Conservation (phyloP, 2,797 vertebrate genomes). For the Megaceryle alcyon region DNA sequence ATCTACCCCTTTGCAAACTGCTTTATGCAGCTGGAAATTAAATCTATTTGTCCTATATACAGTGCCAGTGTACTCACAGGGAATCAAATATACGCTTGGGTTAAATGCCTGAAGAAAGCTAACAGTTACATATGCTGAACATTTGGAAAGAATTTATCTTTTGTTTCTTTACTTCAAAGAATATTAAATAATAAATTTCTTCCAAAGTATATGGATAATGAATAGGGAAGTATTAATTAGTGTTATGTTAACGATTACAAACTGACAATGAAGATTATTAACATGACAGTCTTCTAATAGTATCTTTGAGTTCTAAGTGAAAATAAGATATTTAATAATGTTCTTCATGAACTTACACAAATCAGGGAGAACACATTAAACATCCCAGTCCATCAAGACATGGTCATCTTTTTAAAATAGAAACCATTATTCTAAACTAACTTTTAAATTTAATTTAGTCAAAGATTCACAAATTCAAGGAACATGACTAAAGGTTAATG, state of each 20-base stretch:
- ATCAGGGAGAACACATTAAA: constrained; percentile 22
- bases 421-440: neutral
- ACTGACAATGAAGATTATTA: neutral
- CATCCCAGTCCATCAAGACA: neutral
- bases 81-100: neutral
- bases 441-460: neutral
- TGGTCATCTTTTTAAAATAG: neutral
- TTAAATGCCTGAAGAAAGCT: neutral
- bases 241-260: constrained; percentile 43
- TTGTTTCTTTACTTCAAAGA: neutral
- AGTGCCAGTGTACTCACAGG: rapidly evolving
- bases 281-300: neutral
- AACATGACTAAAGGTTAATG: neutral
- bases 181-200: neutral
- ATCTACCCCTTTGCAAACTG: neutral
- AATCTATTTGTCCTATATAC: neutral
- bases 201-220: neutral
- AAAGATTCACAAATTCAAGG: neutral
- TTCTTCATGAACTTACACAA: neutral
- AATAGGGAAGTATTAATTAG: constrained; percentile 5
- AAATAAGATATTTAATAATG: neutral
- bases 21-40: neutral
- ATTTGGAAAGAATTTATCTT: neutral
- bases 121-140: neutral
- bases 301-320: neutral